These are phyloP conservation scores for Leptopilina myrica DNA, from an alignment of 2,888 invertebrate species.

Conservation along the genomic window DNA sequence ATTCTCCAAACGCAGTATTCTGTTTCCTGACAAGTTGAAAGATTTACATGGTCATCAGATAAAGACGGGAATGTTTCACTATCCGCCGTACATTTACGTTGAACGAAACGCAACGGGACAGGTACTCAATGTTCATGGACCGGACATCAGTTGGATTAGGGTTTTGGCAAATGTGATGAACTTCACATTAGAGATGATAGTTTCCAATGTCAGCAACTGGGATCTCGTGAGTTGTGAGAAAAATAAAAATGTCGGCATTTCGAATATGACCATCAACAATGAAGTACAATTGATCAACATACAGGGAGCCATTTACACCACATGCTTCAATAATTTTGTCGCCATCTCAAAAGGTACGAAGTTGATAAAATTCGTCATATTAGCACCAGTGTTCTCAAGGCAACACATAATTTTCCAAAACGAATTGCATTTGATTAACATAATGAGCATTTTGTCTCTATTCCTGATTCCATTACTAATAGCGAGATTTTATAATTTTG, in stretches of 20 bases:
- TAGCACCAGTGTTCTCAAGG: neutral
- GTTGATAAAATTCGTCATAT: neutral
- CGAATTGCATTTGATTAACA: neutral
- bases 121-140: neutral
- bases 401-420: neutral
- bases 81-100: neutral
- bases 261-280: neutral
- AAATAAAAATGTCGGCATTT: neutral
- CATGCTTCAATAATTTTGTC: neutral
- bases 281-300: neutral
- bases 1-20: neutral
- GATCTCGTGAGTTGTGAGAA: neutral
- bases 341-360: neutral
- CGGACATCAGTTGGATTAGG: neutral
- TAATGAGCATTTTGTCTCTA: neutral
- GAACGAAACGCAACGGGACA: neutral
- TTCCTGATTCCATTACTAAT: neutral
- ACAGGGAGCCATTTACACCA: neutral
- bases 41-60: neutral
- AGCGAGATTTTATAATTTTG: neutral
- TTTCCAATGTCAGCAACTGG: neutral
- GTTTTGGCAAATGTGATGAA: neutral
- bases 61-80: neutral
- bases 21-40: neutral
- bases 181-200: neutral